Evolutionary conservation across 2,113 vertebrate genomes (phyloP), one percentile per base, ranked within the genome.

Genomic region (Arizona elegans): DNA sequence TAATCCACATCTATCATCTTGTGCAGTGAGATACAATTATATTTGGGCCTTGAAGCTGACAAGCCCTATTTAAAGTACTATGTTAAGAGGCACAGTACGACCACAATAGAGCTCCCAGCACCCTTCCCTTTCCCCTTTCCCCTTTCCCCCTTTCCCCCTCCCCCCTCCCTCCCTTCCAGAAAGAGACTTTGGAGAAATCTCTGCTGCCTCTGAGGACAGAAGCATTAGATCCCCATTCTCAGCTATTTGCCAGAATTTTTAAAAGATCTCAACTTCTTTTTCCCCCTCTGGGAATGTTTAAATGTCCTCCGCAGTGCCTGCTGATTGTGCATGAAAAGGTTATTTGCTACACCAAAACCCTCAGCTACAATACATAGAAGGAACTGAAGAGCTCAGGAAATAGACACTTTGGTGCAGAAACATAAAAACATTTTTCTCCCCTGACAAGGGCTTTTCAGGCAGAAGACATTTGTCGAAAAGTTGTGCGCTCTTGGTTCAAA

Each of bases 401-500:
- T 26, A 43, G 94, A 59, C 95, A 88, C 47, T 92, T 23, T 75
- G 89, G 86, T 1, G 70, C 96, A 92, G 1, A 92, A 38, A 86
- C 55, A 90, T 81, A 62, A 90, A 70, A 93, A 94, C 50, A 93
- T 58, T 13, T 13, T 33, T 5, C 10, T 11, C 23, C 8, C 89
- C 88, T 90, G 65, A 56, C 92, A 58, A 58, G 93, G 87, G 93
- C 81, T 70, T 94, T 93, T 47, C 93, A 95, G 26, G 50, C 50
- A 87, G 70, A 56, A 65, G 70, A 7, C 90, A 33, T 1, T 93
- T 85, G 89, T 43, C 92, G 91, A 13, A 59, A 94, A 96, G 90
- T 92, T 65, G 91, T 12, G 53, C 24, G 90, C 88, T 38, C 92
- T 95, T 26, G 24, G 56, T 92, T 96, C 29, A 92, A 95, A 96